Base-by-base conservation (phyloP, 2,113 vertebrate species). In the Lagopus leucura region DNA sequence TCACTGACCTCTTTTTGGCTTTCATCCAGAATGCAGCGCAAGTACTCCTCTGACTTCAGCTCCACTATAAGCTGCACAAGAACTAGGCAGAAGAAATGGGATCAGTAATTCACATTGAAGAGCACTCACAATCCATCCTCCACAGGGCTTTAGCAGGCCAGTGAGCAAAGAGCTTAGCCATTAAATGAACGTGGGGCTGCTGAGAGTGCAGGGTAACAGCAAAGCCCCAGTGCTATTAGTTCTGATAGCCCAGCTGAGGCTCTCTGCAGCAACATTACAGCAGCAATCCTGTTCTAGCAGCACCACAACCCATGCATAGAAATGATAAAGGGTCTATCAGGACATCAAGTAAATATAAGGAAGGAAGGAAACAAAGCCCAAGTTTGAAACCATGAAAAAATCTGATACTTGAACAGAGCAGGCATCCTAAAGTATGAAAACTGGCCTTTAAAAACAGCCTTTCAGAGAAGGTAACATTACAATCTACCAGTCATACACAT, bases 1-100 rank as follows among this genome's bases (percentile, higher is more conserved):
- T 75, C 77, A 97, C 98, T 98, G 95, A 99, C 99, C 98, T 99
- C 97, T 91, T 98, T 98, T 83, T 98, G 97, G 87, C 98, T 98
- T 89, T 98, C 96, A 38, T 98, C 97, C 97, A 99, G 97, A 92
- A 99, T 94, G 86, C 97, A 98, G 69, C 64, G 92, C 40, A 98
- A 50, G 34, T 97, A 97, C 90, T 96, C 94, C 36, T 99, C 98
- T 75, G 96, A 97, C 92, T 98, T 98, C 88, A 99, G 96, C 85
- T 99, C 98, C 42, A 97, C 86, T 9, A 98, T 91, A 82, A 99
- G 97, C 95, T 97, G 97, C 93, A 99, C 96, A 82, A 99, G 98
- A 89, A 99, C 99, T 99, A 96, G 92, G 74, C 45, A 97, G 40
- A 95, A 85, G 92, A 63, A 90, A 87, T 2, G 81, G 55, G 32